These are phyloP conservation scores for Malacosoma neustria DNA, from an alignment of 2,888 invertebrate species.

Conservation along the genomic window DNA sequence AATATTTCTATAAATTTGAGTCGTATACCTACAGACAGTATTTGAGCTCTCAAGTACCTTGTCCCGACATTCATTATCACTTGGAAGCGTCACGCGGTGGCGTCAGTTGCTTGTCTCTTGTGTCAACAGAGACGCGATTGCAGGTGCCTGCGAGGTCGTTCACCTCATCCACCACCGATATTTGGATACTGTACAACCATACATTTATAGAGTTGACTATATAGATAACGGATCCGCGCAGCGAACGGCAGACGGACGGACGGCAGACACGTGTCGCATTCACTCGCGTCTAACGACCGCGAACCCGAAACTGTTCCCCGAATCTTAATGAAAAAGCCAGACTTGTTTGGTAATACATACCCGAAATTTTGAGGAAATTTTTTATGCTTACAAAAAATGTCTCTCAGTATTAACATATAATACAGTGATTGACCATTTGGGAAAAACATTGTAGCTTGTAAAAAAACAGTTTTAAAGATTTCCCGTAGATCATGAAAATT, in stretches of 20 bases:
- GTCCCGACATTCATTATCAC: conserved; percentile 58
- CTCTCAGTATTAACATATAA: too few species aligned
- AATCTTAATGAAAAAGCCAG: not conserved
- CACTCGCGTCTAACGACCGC: conserved; percentile 1
- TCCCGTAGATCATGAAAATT: too few species aligned
- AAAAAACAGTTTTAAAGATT: too few species aligned
- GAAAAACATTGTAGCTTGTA: too few species aligned
- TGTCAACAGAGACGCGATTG: conserved; percentile 65
- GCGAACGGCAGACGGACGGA: conserved; percentile 21
- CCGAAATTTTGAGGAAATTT: not conserved
- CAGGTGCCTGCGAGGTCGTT: conserved; percentile 63
- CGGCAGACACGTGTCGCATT: conserved; percentile 29
- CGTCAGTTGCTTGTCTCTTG: conserved; percentile 49
- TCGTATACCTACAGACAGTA: not conserved
- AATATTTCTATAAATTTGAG: not conserved
- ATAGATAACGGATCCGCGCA: conserved; percentile 39
- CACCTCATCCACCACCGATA: conserved; percentile 58
- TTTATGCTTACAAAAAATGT: too few species aligned
- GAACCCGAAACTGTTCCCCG: conserved; percentile 3
- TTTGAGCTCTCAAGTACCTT: conserved; percentile 38
- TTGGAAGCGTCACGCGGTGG: conserved; percentile 40
- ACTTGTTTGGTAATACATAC: not conserved
- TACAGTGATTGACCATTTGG: too few species aligned
- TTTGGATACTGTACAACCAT: conserved; percentile 60
- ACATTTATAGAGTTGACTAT: conserved; percentile 22